These are phyloP conservation scores for Eupithecia abbreviata DNA, from an alignment of 2,888 invertebrate species.

Conservation along the genomic window DNA sequence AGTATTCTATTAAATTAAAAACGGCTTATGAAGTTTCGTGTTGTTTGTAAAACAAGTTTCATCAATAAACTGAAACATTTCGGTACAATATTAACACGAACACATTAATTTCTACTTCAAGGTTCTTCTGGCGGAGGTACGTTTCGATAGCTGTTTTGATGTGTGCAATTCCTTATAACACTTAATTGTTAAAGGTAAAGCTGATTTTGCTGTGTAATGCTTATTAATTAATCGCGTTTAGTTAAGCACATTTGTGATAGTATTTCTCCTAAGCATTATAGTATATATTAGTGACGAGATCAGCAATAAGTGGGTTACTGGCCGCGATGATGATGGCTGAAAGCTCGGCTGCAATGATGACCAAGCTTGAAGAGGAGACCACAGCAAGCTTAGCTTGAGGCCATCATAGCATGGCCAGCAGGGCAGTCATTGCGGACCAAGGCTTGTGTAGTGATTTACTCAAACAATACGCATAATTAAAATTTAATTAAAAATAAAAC, in stretches of 20 bases:
- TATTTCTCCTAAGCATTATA: constrained; percentile 14
- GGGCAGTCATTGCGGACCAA: too few relatives aligned
- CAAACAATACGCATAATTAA: too few relatives aligned
- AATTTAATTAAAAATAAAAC: too few relatives aligned
- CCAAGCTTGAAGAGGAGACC: too few relatives aligned
- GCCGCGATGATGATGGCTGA: too few relatives aligned
- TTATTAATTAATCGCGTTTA: constrained; percentile 25
- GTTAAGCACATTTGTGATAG: constrained; percentile 9
- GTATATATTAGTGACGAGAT: neutral
- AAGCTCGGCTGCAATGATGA: too few relatives aligned
- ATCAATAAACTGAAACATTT: constrained; percentile 1
- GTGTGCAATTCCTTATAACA: constrained; percentile 20
- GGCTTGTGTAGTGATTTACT: too few relatives aligned
- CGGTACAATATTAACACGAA: constrained; percentile 11
- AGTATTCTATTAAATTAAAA: constrained; percentile 3
- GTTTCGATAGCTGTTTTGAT: constrained; percentile 11
- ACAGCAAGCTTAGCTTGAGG: too few relatives aligned
- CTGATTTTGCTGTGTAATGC: constrained; percentile 25
- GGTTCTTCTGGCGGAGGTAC: constrained; percentile 11
- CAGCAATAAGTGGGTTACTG: too few relatives aligned
- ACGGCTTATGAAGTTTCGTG: constrained; percentile 3
- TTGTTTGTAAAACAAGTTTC: constrained; percentile 6
- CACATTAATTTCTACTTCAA: constrained; percentile 12
- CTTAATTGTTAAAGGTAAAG: constrained; percentile 20
- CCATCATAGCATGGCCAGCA: too few relatives aligned